A percentile compares a stretch with the other conserved stretches of the same genome.
These are phyloP conservation scores for Phlogophora meticulosa DNA, from an alignment of 2,888 invertebrate genomes.

Conservation along the genomic window DNA sequence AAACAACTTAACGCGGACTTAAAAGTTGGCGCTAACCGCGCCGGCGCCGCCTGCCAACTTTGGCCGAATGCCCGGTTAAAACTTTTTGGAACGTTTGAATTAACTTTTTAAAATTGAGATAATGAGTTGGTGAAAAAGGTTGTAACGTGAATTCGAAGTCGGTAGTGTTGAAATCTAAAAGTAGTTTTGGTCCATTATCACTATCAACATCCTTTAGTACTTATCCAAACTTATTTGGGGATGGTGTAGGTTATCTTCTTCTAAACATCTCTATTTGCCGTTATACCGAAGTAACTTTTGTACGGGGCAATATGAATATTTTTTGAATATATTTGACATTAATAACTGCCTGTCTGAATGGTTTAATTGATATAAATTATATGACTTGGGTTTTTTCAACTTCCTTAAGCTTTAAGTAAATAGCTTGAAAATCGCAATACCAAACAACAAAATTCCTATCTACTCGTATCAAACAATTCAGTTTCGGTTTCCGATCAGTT, in stretches of 20 bases:
- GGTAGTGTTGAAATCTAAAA: neutral
- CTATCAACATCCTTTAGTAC: neutral
- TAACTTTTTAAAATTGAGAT: conserved; percentile 60
- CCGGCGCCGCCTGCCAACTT: conserved; percentile 41
- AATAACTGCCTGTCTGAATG: too few relatives aligned
- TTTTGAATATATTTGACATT: too few relatives aligned
- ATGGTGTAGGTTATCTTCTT: too few relatives aligned
- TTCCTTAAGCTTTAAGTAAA: too few relatives aligned
- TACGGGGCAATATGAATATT: too few relatives aligned
- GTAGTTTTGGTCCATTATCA: neutral
- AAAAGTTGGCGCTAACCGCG: conserved; percentile 59
- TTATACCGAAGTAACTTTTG: too few relatives aligned
- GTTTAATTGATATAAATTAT: too few relatives aligned
- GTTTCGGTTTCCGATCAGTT: neutral
- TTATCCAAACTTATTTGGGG: too few relatives aligned
- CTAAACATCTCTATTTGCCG: too few relatives aligned
- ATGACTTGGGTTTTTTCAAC: too few relatives aligned
- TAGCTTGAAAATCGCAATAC: too few relatives aligned
- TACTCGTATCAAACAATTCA: neutral
- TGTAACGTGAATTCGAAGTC: neutral
- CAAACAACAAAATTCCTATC: too few relatives aligned
- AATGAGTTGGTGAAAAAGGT: conserved; percentile 41
- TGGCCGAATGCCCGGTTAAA: conserved; percentile 49
- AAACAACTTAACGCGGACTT: conserved; percentile 63
- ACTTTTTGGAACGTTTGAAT: conserved; percentile 44